Percentiles rank a stretch among this genome's conserved stretches.
Conservation (phyloP, 2,113 vertebrate species). For the Pristiophorus japonicus region DNA sequence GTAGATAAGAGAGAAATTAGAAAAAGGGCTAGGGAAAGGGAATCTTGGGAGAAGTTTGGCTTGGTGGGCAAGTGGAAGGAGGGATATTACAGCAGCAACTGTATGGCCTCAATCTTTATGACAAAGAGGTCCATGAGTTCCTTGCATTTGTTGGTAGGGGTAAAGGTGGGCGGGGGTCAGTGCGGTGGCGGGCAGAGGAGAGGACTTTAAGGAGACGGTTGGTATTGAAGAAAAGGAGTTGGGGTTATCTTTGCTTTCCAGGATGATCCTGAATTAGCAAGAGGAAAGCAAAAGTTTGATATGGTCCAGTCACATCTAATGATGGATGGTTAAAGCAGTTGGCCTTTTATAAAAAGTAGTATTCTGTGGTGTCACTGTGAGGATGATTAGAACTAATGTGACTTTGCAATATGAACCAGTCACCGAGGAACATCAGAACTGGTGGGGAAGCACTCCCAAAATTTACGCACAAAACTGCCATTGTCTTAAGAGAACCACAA, state of each 20-base stretch:
- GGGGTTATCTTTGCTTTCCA: not conserved
- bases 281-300: not conserved
- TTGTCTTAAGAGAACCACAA: not conserved
- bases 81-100: not conserved
- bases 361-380: not conserved
- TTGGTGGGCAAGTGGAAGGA: not conserved
- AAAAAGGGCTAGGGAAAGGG: not conserved
- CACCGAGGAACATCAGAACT: not conserved
- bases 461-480: not conserved
- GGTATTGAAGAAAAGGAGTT: not conserved
- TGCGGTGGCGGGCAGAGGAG: not conserved
- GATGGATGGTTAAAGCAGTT: not conserved
- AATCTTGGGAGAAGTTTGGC: not conserved
- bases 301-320: not conserved
- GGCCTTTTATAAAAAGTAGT: not conserved
- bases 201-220: not conserved
- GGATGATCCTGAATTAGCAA: not conserved
- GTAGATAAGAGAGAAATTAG: too few species aligned
- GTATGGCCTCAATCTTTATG: not conserved
- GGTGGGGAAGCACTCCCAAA: not conserved
- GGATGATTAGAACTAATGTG: not conserved
- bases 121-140: not conserved
- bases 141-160: not conserved
- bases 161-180: too few species aligned
- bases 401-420: not conserved